Percentiles rank a stretch among this genome's conserved stretches.
Evolutionary conservation across 2,113 vertebrate genomes (phyloP).

Genomic region (Stegastes partitus): DNA sequence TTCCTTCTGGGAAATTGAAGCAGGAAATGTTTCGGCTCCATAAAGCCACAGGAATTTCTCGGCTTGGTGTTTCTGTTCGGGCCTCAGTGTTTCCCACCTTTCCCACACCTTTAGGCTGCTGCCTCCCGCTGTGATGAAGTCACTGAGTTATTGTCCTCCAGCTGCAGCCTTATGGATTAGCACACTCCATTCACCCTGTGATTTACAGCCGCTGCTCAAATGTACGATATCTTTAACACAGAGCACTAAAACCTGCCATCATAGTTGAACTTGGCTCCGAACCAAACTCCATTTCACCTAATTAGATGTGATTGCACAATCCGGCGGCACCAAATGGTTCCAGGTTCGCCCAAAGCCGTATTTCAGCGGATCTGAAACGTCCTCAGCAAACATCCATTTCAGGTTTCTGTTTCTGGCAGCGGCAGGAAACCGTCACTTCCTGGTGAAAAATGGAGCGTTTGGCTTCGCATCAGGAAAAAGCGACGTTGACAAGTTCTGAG

Average conservation of each 20-base stretch:
- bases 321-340: conserved; percentile 67
- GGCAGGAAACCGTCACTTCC: conserved; percentile 51
- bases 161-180: conserved; percentile 67
- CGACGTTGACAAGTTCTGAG: background rate
- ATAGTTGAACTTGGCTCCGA: conserved; percentile 62
- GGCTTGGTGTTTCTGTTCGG: background rate
- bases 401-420: conserved; percentile 27
- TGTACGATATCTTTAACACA: conserved; percentile 69
- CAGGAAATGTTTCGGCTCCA: conserved; percentile 13
- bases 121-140: conserved; percentile 64
- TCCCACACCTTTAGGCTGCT: conserved; percentile 39
- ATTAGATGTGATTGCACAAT: conserved; percentile 79
- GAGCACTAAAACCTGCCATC: conserved; percentile 62
- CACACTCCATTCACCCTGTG: conserved; percentile 59
- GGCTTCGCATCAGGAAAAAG: conserved; percentile 53
- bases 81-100: conserved; percentile 9
- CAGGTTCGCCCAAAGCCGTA: conserved; percentile 48
- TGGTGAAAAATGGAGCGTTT: conserved; percentile 49
- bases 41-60: conserved; percentile 42
- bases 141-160: conserved; percentile 59
- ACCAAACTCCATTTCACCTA: conserved; percentile 74
- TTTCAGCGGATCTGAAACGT: conserved; percentile 44
- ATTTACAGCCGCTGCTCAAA: conserved; percentile 70
- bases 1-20: conserved; percentile 12
- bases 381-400: conserved; percentile 53